Base-by-base conservation (phyloP, 2,888 invertebrate species). In the Drosophila testacea region DNA sequence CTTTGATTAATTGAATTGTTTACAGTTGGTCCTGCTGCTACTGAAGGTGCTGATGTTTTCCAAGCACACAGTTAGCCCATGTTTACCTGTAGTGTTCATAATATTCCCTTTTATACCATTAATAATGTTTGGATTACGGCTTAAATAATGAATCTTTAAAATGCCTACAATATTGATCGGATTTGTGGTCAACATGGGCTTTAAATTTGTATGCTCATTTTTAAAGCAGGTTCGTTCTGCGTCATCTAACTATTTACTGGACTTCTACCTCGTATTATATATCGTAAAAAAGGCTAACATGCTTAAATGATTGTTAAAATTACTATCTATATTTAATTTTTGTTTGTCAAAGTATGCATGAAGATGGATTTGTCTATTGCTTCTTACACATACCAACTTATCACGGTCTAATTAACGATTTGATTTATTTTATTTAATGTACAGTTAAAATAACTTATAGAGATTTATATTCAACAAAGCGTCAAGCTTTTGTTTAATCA, bases 1-100 rank as follows among this genome's bases (percentile, higher is more conserved):
- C 51, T 62, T 79, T 74, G 70, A 77, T 70, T 74, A 81, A 83
- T 79, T 79, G 70, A 77, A 74, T 69, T 77, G 79, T 75, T 79
- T 82, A 82, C 65, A 44, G 57, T 39, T 28, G 48, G 50, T 54
- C 47, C n/a, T 52, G 42, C 10, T 13, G 13, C n/a, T 38, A 10
- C 44, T 22, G 22, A 22, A 7, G 59, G 10, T 69, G 52, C 55
- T 65, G 52, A 61, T 55, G 50, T 63, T 67, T 72, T 38, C 6
- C 34, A 46, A 36, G 52, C 27, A 38, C 42, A 69, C 56, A 62
- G 51, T 55, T 60, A 59, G 68, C 52, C 46, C 59, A 55, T 70
- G 62, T 75, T 74, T 64, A 60, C 65, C 63, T 80, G 69, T 54
- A 69, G 46, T 69, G 61, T 68, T 75, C 52, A 51, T 54, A 69